phyloP scores from a whole-genome alignment of 2,797 vertebrate genomes.

The Falco concolor region DNA sequence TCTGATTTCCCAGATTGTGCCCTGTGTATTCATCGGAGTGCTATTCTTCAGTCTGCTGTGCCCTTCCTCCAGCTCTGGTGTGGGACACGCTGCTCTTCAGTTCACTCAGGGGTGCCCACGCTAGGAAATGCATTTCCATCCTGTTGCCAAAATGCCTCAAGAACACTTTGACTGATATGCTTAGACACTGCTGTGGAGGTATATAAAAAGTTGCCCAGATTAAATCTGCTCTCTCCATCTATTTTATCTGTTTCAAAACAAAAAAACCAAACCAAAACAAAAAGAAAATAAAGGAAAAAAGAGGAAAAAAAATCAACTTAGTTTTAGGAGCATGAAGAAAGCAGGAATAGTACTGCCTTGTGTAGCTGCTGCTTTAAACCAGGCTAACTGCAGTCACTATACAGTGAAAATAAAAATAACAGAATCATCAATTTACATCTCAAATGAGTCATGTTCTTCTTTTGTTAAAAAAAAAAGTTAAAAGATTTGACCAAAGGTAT shows the following conservation, averaged over 20 bases:
- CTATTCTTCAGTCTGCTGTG: no score
- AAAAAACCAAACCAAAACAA: not conserved
- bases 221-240: not conserved
- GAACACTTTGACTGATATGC: not conserved
- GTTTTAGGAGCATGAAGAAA: not conserved
- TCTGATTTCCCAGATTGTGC: not conserved
- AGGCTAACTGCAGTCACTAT: not conserved
- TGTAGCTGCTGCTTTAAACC: not conserved
- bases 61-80: not conserved
- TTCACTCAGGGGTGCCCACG: accelerated
- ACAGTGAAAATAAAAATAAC: not conserved
- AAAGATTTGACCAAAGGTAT: not conserved
- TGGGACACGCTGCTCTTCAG: no score
- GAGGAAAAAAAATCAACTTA: not conserved
- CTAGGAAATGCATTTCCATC: not conserved
- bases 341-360: not conserved
- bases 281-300: no score
- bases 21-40: no score
- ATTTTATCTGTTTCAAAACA: not conserved
- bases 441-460: not conserved
- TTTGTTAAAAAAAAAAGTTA: not conserved
- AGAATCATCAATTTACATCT: not conserved
- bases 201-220: not conserved
- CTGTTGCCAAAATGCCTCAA: not conserved
- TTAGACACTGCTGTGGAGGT: not conserved